Base-by-base conservation (phyloP, 2,888 invertebrate species). In the Anorthoa munda region DNA sequence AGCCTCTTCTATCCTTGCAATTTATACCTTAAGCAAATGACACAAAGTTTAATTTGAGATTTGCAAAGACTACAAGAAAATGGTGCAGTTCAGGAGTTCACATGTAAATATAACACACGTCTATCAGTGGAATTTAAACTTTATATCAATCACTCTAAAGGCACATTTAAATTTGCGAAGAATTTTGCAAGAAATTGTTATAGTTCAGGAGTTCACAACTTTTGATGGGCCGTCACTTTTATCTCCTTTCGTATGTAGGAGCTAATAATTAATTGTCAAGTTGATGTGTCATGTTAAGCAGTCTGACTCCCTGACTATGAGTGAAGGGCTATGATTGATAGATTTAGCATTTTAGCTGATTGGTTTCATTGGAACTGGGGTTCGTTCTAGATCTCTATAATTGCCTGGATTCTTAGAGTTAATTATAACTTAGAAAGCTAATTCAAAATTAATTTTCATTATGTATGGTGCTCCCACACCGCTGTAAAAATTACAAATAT, bases 141-240 rank as follows among this genome's bases (percentile, higher is more conserved):
- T 11, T 60, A 26, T 13, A 0, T 0, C 1, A n/a, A 15, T 23
- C 11, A 1, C 9, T 0, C 4, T 9, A 26, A 21, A 56, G 18
- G 21, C 15, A 3, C 11, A 67, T 17, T 45, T 18, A 0, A 4
- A 51, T 59, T 48, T 18, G 46, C 18, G 23, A 26, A 9, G 15
- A n/a, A 13, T 39, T 9, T 69, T 21, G 13, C 74, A 58, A 67
- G 68, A 79, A 79, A 77, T 68, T 72, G 21, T 63, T 60, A 1
- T 60, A 82, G 75, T 72, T 75, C 79, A 79, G 12, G 21, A 69
- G 85, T 66, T 68, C 79, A 74, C 23, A 71, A 66, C 55, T 61
- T 79, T 72, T 82, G 82, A 82, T 75, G 66, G 39, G 66, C 75
- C 71, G 82, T 84, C 83, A 85, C 65, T 68, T 69, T 68, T 82